phyloP scores from a whole-genome alignment of 2,888 invertebrate genomes.

The Mythimna impura region DNA sequence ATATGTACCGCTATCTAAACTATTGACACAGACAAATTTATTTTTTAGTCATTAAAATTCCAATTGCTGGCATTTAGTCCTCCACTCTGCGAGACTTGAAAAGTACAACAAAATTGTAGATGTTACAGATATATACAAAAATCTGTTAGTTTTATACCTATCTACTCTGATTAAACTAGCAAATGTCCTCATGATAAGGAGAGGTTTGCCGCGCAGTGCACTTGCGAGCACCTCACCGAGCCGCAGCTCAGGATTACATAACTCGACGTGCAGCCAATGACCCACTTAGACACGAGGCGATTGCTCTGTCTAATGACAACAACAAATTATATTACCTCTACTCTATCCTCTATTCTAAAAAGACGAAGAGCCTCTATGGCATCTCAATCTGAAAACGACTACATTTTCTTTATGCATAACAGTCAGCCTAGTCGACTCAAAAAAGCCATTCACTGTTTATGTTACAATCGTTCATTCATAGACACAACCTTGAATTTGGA shows the following conservation, averaged over 20 bases:
- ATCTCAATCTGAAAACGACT: not conserved
- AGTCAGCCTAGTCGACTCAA: not conserved
- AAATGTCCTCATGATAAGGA: constrained; percentile 65
- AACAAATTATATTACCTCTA: constrained; percentile 69
- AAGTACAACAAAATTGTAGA: constrained; percentile 30
- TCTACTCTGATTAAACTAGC: constrained; percentile 60
- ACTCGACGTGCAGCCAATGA: constrained; percentile 88
- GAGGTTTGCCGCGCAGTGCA: constrained; percentile 57
- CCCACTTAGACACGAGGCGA: constrained; percentile 79
- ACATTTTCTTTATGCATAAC: not conserved
- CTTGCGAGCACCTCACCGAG: constrained; percentile 65
- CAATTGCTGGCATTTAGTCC: not conserved
- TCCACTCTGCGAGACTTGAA: not conserved
- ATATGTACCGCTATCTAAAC: constrained; percentile 2
- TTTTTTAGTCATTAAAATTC: not conserved
- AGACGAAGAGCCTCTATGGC: constrained; percentile 3
- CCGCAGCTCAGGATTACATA: constrained; percentile 79
- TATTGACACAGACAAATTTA: not conserved
- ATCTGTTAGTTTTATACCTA: constrained; percentile 63
- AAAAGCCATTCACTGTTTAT: constrained; percentile 26
- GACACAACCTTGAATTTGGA: constrained; percentile 47
- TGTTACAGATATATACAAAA: constrained; percentile 49
- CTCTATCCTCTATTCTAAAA: constrained; percentile 45
- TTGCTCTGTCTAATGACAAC: constrained; percentile 79
- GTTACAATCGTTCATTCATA: constrained; percentile 47